Evolutionary conservation across 2,888 invertebrate genomes (phyloP).

Genomic region (Craniophora ligustri): DNA sequence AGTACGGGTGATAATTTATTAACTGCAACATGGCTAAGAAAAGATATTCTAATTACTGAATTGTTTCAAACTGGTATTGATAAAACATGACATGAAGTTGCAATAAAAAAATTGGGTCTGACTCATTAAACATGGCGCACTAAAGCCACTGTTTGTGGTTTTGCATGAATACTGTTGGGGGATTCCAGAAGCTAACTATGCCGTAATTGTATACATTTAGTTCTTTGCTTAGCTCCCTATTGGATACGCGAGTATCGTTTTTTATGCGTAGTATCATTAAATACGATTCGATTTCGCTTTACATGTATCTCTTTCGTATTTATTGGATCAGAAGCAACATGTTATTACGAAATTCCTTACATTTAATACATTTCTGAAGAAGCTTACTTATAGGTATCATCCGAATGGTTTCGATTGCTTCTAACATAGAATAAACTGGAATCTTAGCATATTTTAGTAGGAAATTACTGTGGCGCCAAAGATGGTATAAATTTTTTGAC

Average conservation of each 20-base stretch:
- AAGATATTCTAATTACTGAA: constrained; percentile 47
- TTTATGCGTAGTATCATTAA: constrained; percentile 3
- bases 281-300: constrained; percentile 1
- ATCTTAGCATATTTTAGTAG: neutral
- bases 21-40: no score
- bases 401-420: neutral
- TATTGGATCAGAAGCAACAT: constrained; percentile 20
- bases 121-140: constrained; percentile 39
- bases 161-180: constrained; percentile 19
- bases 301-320: constrained; percentile 11
- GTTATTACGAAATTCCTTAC: constrained; percentile 33
- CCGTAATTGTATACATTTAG: constrained; percentile 13
- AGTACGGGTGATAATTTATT: no score
- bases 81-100: constrained; percentile 23
- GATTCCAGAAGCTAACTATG: constrained; percentile 31
- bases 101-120: constrained; percentile 35
- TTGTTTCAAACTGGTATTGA: constrained; percentile 42
- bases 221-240: constrained; percentile 16
- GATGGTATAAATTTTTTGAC: constrained; percentile 18
- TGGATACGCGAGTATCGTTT: neutral
- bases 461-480: constrained; percentile 4
- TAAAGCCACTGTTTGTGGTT: constrained; percentile 29
- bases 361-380: constrained; percentile 2
- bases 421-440: neutral
- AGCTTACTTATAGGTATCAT: neutral